phyloP scores from a whole-genome alignment of 2,113 vertebrate species.

The Poeciliopsis turrubarensis region DNA sequence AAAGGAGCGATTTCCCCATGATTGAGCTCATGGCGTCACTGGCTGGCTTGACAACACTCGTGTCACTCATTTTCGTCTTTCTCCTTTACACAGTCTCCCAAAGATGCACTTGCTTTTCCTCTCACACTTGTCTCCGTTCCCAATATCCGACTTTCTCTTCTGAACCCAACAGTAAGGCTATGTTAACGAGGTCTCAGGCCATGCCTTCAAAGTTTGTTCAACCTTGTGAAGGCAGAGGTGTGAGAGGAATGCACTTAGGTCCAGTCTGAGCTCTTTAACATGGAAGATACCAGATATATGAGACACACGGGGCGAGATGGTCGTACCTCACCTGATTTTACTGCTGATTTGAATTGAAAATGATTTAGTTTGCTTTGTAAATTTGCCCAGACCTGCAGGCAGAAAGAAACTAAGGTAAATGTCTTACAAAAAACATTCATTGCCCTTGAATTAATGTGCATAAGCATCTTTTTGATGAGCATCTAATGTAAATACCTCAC shows the following conservation, averaged over 20 bases:
- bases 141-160: slow-evolving; percentile 44
- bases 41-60: slow-evolving; percentile 49
- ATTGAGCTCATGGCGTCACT: slow-evolving; percentile 50
- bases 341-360: slow-evolving; percentile 75
- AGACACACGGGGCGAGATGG: slow-evolving; percentile 16
- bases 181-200: slow-evolving; percentile 62
- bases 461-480: neutral
- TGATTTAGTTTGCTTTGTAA: slow-evolving; percentile 63
- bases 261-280: slow-evolving; percentile 45
- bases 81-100: slow-evolving; percentile 14
- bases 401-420: slow-evolving; percentile 2
- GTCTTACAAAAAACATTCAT: neutral
- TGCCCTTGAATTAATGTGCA: neutral
- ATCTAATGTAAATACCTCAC: neutral
- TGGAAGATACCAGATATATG: slow-evolving; percentile 25
- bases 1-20: slow-evolving; percentile 53
- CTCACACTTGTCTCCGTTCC: slow-evolving; percentile 47
- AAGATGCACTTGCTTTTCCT: slow-evolving; percentile 6
- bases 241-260: slow-evolving; percentile 64
- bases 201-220: slow-evolving; percentile 31
- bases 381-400: slow-evolving; percentile 18
- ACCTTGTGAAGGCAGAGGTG: slow-evolving; percentile 31
- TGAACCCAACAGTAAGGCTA: slow-evolving; percentile 57
- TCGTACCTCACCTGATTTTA: slow-evolving; percentile 5
- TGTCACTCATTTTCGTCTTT: slow-evolving; percentile 36